phyloP scores from a whole-genome alignment of 2,113 vertebrate genomes.

The Neogale vison region DNA sequence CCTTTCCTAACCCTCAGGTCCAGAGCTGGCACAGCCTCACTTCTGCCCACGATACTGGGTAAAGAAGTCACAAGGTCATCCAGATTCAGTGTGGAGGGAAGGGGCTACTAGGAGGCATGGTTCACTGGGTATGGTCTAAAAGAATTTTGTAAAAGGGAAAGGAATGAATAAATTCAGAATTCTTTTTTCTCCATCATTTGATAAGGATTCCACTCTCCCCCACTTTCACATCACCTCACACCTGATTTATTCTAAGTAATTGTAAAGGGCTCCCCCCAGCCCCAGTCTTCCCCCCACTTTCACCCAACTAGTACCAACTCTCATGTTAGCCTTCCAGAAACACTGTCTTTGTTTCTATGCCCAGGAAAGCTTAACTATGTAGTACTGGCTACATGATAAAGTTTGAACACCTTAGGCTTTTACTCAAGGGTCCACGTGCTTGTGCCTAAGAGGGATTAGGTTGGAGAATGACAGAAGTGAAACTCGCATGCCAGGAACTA shows the following conservation, averaged over 20 bases:
- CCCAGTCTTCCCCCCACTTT: not conserved
- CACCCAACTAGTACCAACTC: not conserved
- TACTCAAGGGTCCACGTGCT: not conserved
- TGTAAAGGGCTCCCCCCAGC: not conserved
- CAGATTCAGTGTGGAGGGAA: not conserved
- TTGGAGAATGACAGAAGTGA: not conserved
- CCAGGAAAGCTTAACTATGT: not conserved
- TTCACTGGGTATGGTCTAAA: not conserved
- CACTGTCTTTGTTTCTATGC: not conserved
- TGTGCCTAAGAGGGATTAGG: not conserved
- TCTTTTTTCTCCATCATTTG: not conserved
- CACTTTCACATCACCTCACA: not conserved
- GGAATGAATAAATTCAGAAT: not conserved
- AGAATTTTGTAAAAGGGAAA: not conserved
- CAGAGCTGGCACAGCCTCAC: not conserved
- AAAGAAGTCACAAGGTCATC: not conserved
- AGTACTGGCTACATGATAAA: not conserved
- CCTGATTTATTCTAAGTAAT: not conserved
- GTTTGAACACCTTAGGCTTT: not conserved
- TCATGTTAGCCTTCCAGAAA: not conserved
- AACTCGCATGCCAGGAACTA: not conserved
- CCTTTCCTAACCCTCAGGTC: not conserved
- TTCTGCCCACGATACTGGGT: not conserved
- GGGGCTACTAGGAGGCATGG: not conserved
- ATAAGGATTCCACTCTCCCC: not conserved